Percentiles rank a stretch among this genome's conserved stretches.
phyloP scores from a whole-genome alignment of 2,113 vertebrate genomes.

The Ahaetulla prasina region DNA sequence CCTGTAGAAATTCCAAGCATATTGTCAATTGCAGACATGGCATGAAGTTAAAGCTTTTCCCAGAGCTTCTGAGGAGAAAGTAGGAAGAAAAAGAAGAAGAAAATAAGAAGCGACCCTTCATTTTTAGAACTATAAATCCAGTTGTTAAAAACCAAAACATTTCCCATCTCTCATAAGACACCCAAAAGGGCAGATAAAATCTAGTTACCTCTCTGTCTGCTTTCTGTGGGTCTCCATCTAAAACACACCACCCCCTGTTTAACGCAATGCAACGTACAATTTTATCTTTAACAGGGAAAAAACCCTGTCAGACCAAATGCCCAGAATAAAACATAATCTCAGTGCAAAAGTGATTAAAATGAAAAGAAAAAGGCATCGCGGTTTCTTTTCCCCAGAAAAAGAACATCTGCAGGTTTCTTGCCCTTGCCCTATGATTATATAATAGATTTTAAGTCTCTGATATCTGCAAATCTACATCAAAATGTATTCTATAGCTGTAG shows the following conservation, averaged over 20 bases:
- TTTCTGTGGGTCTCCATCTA: neutral
- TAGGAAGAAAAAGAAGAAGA: neutral
- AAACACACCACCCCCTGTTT: neutral
- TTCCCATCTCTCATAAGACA: neutral
- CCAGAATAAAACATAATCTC: slow-evolving; percentile 59
- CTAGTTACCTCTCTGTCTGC: neutral
- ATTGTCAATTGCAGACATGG: neutral
- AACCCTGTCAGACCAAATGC: slow-evolving; percentile 30
- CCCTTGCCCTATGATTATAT: slow-evolving; percentile 71
- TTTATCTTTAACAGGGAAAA: neutral
- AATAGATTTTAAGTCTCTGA: slow-evolving; percentile 77
- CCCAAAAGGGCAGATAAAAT: neutral
- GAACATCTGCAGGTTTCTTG: slow-evolving; percentile 66
- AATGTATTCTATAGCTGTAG: slow-evolving; percentile 75
- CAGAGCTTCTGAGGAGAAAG: neutral
- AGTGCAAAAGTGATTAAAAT: slow-evolving; percentile 59
- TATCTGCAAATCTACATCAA: slow-evolving; percentile 78
- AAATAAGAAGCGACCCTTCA: neutral
- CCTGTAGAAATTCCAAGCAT: neutral
- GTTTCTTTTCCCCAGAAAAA: slow-evolving; percentile 49
- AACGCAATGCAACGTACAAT: slow-evolving; percentile 24
- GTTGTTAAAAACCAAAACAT: neutral
- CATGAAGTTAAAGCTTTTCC: neutral
- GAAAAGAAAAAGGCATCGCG: slow-evolving; percentile 56
- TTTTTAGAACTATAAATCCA: neutral